Evolutionary conservation across 1,140 invertebrate species (phyloP).

Genomic region (Paramacrobiotus metropolitanus): DNA sequence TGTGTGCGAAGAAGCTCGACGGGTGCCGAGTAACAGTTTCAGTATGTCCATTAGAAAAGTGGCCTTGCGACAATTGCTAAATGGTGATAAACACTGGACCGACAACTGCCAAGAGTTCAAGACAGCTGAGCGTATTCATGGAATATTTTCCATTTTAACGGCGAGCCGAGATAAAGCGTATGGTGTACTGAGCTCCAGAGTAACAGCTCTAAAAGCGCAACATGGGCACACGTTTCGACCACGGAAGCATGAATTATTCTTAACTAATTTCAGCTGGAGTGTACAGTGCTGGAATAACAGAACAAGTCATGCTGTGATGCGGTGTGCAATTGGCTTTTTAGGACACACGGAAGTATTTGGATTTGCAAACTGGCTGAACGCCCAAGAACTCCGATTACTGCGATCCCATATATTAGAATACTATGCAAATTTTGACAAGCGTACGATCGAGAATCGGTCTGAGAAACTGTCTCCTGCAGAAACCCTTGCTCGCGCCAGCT

Average conservation of each 20-base stretch:
- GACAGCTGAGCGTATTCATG: not conserved
- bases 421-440: too few species aligned
- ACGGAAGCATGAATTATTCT: not conserved
- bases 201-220: not conserved
- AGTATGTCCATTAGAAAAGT: not conserved
- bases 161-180: not conserved
- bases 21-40: not conserved
- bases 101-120: not conserved
- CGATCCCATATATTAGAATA: not conserved
- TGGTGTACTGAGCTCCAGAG: not conserved
- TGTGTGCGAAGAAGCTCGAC: not conserved
- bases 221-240: not conserved
- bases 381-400: not conserved
- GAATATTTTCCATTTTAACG: not conserved
- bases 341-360: not conserved
- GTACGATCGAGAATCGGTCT: too few species aligned
- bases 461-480: too few species aligned
- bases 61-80: not conserved
- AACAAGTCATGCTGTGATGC: not conserved
- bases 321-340: not conserved
- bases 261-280: not conserved
- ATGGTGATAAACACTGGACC: not conserved
- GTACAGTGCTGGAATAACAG: not conserved
- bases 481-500: too few species aligned
- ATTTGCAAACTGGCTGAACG: not conserved